phyloP scores from a whole-genome alignment of 1,140 invertebrate genomes.

The Drosophila subobscura region DNA sequence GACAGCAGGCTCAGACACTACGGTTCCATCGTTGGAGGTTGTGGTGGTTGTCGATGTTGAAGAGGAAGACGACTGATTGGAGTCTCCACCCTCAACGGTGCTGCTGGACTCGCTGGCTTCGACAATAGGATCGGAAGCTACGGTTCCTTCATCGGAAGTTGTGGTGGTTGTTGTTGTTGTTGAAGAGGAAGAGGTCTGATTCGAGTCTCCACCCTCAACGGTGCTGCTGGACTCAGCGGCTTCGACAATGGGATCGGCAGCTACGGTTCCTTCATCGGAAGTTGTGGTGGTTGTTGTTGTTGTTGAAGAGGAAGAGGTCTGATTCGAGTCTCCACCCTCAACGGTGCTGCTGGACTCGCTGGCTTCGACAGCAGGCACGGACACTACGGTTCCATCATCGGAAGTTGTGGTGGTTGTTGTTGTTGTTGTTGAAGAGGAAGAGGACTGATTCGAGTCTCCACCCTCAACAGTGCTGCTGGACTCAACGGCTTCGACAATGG shows the following conservation, averaged over 20 bases:
- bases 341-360: not conserved
- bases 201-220: not conserved
- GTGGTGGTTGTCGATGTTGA: conserved; percentile 20
- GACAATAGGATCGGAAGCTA: conserved; percentile 1
- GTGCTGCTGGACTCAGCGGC: not conserved
- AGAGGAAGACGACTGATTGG: conserved; percentile 5
- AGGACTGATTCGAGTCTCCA: conserved; percentile 2
- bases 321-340: not conserved
- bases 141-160: conserved; percentile 1
- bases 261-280: not conserved
- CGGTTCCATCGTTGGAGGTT: conserved; percentile 3
- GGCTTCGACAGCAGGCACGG: not conserved
- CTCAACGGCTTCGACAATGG: not conserved
- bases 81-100: not conserved
- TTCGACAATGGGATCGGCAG: not conserved
- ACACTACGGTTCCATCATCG: not conserved
- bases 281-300: conserved; percentile 2
- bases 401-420: conserved; percentile 7
- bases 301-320: conserved; percentile 6
- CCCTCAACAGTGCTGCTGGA: conserved; percentile 2
- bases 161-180: not conserved
- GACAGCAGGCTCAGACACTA: not conserved
- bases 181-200: conserved; percentile 3
- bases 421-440: conserved; percentile 1
- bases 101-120: not conserved